Conservation (phyloP, 2,113 vertebrate genomes). For the Plestiodon gilberti region DNA sequence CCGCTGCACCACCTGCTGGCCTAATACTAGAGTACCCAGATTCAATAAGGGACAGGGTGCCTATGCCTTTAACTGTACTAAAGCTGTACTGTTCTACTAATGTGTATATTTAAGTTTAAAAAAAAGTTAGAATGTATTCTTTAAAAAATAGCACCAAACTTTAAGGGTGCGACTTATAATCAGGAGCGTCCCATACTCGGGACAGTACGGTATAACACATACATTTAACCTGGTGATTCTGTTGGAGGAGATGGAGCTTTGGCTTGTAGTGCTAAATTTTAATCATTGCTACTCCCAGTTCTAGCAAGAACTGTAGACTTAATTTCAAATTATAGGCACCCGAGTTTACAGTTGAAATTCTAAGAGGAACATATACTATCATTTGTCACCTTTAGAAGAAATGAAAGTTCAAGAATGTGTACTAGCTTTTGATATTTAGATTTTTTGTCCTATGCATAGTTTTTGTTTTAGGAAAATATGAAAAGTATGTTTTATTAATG, state of each 20-base stretch:
- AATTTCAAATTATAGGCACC: background rate
- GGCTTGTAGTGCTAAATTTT: background rate
- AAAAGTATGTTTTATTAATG: background rate
- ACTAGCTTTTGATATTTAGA: background rate
- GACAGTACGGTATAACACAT: background rate
- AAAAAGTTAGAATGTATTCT: too few relatives aligned
- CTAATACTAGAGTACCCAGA: too few relatives aligned
- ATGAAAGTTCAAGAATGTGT: background rate
- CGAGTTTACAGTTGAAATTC: background rate
- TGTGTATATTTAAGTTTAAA: too few relatives aligned
- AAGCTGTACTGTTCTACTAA: too few relatives aligned
- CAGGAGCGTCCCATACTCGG: too few relatives aligned
- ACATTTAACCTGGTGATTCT: background rate
- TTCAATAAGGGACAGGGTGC: too few relatives aligned
- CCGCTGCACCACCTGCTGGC: too few relatives aligned
- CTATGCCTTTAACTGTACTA: too few relatives aligned
- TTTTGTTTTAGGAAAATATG: background rate
- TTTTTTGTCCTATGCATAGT: background rate
- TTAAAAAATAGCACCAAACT: too few relatives aligned
- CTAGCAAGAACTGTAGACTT: background rate
- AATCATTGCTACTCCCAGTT: background rate
- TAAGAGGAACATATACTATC: background rate
- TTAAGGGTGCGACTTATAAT: too few relatives aligned
- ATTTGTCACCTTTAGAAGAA: background rate
- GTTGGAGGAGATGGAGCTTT: background rate